Conservation (phyloP, 2,113 vertebrate genomes). For the Chloropsis cyanopogon region DNA sequence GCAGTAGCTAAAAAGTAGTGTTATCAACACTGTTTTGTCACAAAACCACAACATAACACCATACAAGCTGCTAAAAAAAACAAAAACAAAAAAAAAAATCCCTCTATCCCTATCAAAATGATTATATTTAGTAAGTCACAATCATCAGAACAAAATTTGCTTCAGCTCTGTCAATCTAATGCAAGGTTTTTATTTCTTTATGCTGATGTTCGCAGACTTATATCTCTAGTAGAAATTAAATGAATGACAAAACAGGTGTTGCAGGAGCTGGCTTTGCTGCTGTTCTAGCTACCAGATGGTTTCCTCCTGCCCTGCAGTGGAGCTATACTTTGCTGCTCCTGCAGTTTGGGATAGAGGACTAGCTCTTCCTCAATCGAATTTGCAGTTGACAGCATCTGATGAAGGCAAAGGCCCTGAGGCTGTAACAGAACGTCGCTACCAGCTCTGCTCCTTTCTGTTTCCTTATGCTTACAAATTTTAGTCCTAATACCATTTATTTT, state of each 20-base stretch:
- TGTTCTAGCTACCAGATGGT: background rate
- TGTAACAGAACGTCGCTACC: background rate
- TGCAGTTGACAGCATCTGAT: background rate
- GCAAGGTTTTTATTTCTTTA: background rate
- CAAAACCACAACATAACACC: background rate
- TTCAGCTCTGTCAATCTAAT: background rate
- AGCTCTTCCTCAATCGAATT: background rate
- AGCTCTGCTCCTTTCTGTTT: background rate
- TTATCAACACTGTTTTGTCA: background rate
- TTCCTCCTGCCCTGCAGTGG: background rate
- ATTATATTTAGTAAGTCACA: background rate
- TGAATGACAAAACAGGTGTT: background rate
- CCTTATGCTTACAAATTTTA: background rate
- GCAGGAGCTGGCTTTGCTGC: background rate
- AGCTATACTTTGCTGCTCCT: background rate
- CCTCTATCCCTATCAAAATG: fast-evolving
- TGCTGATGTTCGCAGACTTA: background rate
- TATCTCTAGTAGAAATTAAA: background rate
- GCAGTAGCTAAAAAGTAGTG: background rate
- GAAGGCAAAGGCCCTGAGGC: background rate
- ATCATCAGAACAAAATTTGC: background rate
- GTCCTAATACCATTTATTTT: background rate
- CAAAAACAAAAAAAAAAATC: background rate
- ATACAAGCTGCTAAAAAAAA: background rate
- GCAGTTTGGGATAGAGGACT: background rate